Conservation (phyloP, 2,113 vertebrate genomes). For the Syngnathus scovelli region DNA sequence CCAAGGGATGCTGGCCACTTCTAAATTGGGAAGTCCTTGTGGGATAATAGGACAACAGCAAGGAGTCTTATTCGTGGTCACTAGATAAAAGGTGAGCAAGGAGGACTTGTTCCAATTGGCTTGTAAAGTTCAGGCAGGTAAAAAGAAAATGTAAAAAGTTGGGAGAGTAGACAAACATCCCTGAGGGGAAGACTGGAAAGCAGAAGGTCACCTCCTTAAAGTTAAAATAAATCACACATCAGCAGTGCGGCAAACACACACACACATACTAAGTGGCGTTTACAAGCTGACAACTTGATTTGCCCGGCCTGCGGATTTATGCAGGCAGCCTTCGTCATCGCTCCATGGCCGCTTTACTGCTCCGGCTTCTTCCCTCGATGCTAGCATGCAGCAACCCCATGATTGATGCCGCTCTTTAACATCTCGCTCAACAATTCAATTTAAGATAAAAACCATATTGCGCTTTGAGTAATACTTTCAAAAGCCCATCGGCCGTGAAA, state of each 20-base stretch:
- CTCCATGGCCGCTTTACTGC: slow-evolving; percentile 29
- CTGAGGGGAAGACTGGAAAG: slow-evolving; percentile 11
- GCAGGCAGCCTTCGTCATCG: slow-evolving; percentile 39
- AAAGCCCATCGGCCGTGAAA: slow-evolving; percentile 33
- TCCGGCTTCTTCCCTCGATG: slow-evolving; percentile 37
- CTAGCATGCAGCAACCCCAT: slow-evolving; percentile 39
- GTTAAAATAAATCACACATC: slow-evolving; percentile 40
- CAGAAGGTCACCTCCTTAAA: slow-evolving; percentile 54
- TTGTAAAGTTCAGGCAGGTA: slow-evolving; percentile 27
- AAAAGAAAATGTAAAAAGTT: slow-evolving; percentile 12
- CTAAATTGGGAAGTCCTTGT: slow-evolving; percentile 45
- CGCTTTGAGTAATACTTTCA: slow-evolving; percentile 50
- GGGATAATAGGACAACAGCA: slow-evolving; percentile 21
- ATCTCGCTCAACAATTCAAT: slow-evolving; percentile 69
- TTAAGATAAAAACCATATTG: slow-evolving; percentile 61
- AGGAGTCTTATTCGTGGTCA: slow-evolving; percentile 35
- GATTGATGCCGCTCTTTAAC: slow-evolving; percentile 63
- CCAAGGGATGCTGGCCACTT: slow-evolving; percentile 30
- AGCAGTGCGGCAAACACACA: slow-evolving; percentile 23
- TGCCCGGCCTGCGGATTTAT: slow-evolving; percentile 54
- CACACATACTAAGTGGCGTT: slow-evolving; percentile 37
- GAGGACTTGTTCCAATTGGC: slow-evolving; percentile 44
- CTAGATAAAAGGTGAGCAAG: slow-evolving; percentile 39
- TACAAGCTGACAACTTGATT: slow-evolving; percentile 61
- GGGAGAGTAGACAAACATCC: slow-evolving; percentile 21